Evolutionary conservation across 2,888 invertebrate genomes (phyloP).

Genomic region (Sepiola atlantica): DNA sequence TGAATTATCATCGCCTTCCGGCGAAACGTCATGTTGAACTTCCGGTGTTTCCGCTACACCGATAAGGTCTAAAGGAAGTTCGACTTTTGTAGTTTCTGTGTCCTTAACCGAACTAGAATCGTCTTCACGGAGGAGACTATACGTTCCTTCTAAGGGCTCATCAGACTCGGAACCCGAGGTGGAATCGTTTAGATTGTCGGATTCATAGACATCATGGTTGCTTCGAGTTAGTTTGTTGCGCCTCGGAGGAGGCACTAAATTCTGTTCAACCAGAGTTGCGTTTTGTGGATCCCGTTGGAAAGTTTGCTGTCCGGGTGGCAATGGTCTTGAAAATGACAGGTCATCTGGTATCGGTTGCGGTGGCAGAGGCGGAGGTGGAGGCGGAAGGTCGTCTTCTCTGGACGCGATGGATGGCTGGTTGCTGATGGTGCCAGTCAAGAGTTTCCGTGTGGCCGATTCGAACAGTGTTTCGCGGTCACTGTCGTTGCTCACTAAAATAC

Average conservation of each 20-base stretch:
- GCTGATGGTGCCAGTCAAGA: not conserved
- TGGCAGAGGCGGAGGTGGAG: conserved; percentile 47
- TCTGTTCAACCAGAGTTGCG: not conserved
- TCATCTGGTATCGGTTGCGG: conserved; percentile 23
- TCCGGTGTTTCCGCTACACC: not conserved
- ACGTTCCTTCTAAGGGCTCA: not conserved
- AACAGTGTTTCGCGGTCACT: conserved; percentile 59
- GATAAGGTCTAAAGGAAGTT: not conserved
- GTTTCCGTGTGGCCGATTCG: conserved; percentile 46
- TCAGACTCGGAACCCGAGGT: not conserved
- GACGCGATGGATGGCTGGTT: conserved; percentile 8
- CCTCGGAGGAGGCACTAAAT: not conserved
- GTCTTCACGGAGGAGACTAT: not conserved
- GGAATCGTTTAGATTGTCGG: not conserved
- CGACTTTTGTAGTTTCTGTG: not conserved
- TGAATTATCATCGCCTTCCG: not conserved
- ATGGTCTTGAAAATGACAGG: conserved; percentile 16
- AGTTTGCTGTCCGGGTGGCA: not conserved
- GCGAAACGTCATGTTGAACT: not conserved
- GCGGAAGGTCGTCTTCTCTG: conserved; percentile 41
- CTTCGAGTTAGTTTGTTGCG: not conserved
- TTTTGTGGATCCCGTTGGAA: not conserved
- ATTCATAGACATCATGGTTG: not conserved
- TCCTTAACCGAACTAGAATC: not conserved
- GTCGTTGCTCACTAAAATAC: conserved; percentile 59